Evolutionary conservation across 2,888 invertebrate genomes (phyloP).

Genomic region (Dimorphilus gyrociliatus): DNA sequence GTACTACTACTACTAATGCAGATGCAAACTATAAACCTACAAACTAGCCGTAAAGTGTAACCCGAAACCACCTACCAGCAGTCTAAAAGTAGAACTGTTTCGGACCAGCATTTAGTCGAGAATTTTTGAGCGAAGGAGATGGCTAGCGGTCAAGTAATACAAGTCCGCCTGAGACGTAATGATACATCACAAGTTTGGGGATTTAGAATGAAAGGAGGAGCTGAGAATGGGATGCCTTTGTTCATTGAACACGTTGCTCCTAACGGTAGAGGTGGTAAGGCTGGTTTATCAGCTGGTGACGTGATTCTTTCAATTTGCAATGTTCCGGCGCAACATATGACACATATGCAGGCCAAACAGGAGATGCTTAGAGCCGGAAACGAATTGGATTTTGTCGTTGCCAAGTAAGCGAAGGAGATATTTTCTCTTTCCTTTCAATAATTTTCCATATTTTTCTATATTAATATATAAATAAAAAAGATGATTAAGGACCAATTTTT

Average conservation of each 20-base stretch:
- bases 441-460: neutral
- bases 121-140: no score
- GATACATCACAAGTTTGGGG: conserved; percentile 34
- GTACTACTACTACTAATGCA: no score
- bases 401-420: conserved; percentile 11
- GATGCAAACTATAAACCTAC: no score
- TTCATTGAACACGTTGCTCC: conserved; percentile 21
- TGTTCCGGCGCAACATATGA: conserved; percentile 7
- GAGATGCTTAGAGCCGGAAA: conserved; percentile 18
- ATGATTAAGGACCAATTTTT: conserved; percentile 3
- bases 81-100: no score
- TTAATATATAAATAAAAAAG: neutral
- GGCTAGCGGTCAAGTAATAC: conserved; percentile 1
- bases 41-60: no score
- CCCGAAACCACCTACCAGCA: no score
- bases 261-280: conserved; percentile 9
- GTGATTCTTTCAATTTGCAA: conserved; percentile 13
- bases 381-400: conserved; percentile 14
- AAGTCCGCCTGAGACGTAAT: conserved; percentile 17
- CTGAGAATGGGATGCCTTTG: conserved; percentile 27
- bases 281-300: conserved; percentile 11
- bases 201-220: conserved; percentile 32
- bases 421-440: no score
- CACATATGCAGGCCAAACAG: conserved; percentile 15
- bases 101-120: no score